A percentile compares a stretch with the other conserved stretches of the same genome.
Conservation (phyloP, 2,113 vertebrate genomes). For the Arothron firmamentum region DNA sequence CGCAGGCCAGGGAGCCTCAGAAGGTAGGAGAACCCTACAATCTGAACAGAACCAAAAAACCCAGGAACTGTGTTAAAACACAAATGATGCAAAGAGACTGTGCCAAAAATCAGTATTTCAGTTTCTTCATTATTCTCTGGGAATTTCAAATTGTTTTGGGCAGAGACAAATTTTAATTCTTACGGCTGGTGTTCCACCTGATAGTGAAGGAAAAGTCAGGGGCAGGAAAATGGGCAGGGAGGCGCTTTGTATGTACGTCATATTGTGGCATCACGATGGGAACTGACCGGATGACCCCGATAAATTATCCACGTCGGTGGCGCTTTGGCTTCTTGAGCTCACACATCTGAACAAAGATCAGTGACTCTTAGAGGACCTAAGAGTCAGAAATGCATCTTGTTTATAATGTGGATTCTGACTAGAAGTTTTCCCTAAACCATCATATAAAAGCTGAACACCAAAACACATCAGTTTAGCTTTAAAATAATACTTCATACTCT, state of each 20-base stretch:
- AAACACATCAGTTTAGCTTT: neutral
- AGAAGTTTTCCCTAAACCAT: neutral
- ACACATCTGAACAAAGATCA: neutral
- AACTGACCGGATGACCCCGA: too few species aligned
- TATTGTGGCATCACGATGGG: too few species aligned
- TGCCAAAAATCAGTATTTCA: conserved; percentile 26
- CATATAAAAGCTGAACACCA: too few species aligned
- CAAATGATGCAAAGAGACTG: conserved; percentile 58
- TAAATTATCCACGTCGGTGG: neutral
- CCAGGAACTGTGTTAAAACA: conserved; percentile 63
- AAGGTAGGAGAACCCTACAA: conserved; percentile 87
- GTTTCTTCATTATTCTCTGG: conserved; percentile 59
- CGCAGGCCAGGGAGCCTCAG: conserved; percentile 96
- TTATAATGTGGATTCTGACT: neutral
- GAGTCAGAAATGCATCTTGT: too few species aligned
- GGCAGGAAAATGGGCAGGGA: neutral
- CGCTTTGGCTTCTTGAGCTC: neutral
- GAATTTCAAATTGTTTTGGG: conserved; percentile 29
- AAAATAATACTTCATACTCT: neutral
- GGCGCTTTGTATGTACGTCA: too few species aligned
- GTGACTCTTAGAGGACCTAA: too few species aligned
- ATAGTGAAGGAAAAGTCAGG: conserved; percentile 30
- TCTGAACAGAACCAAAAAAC: conserved; percentile 32
- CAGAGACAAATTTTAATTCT: conserved; percentile 8
- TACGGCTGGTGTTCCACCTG: conserved; percentile 1